These are phyloP conservation scores for Dasyprocta punctata DNA, from an alignment of 2,113 vertebrate species.

Conservation along the genomic window DNA sequence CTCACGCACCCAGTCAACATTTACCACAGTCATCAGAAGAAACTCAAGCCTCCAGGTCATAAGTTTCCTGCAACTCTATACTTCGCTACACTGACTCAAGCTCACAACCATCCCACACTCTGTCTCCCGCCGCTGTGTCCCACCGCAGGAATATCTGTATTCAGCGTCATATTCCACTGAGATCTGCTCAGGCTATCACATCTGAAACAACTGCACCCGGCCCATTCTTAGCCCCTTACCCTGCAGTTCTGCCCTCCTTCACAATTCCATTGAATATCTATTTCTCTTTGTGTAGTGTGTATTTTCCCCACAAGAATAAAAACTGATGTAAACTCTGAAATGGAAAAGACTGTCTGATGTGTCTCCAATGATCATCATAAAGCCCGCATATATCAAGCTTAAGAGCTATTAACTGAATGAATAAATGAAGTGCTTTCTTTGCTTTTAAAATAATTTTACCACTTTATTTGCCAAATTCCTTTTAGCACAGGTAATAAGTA, in stretches of 20 bases:
- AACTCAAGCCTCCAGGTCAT: background rate
- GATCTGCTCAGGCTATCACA: background rate
- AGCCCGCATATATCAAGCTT: background rate
- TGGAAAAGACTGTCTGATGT: constrained; percentile 19
- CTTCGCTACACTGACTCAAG: background rate
- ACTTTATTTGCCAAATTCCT: constrained; percentile 56
- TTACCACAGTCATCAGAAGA: background rate
- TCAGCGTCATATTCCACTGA: background rate
- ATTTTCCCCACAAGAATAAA: background rate
- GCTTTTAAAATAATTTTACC: constrained; percentile 37
- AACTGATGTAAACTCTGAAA: background rate
- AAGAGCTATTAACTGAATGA: background rate
- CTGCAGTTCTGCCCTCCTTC: background rate
- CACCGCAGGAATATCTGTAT: too few relatives aligned
- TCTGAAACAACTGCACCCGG: background rate
- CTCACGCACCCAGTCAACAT: background rate
- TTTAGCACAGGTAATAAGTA: background rate
- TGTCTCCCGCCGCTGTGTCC: background rate
- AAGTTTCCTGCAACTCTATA: background rate
- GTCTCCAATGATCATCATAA: background rate
- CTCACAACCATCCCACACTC: background rate
- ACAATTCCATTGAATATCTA: background rate
- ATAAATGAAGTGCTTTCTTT: constrained; percentile 9
- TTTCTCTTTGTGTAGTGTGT: background rate
- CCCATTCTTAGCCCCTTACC: background rate